Percentiles rank a stretch among this genome's conserved stretches.
These are phyloP conservation scores for Drosophila miranda DNA, from an alignment of 1,140 invertebrate genomes.

Conservation along the genomic window DNA sequence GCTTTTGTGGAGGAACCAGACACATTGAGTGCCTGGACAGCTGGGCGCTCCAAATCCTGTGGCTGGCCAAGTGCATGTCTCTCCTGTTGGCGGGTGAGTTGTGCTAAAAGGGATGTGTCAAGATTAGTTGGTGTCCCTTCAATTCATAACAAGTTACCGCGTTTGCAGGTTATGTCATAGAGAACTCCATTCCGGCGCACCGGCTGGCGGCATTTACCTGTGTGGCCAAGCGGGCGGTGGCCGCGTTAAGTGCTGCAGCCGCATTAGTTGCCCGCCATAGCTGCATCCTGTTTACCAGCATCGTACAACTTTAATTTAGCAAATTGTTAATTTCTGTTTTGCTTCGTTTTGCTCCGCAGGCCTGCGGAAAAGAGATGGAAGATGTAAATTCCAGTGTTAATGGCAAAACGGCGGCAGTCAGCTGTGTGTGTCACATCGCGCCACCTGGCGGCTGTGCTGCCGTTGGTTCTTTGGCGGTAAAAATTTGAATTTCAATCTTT, in stretches of 20 bases:
- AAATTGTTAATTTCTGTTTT: slow-evolving; percentile 34
- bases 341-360: slow-evolving; percentile 7
- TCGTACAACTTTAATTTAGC: slow-evolving; percentile 48
- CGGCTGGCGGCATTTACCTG: slow-evolving; percentile 49
- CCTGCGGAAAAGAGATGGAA: slow-evolving; percentile 5
- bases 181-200: background rate
- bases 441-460: too few relatives aligned
- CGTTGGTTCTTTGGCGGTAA: too few relatives aligned
- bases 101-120: slow-evolving; percentile 15
- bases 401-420: background rate
- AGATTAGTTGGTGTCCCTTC: slow-evolving; percentile 1
- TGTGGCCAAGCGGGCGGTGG: slow-evolving; percentile 16
- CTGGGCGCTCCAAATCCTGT: too few relatives aligned
- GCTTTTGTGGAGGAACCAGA: too few relatives aligned
- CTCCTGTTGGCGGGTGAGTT: slow-evolving; percentile 4
- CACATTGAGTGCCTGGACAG: too few relatives aligned
- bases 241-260: slow-evolving; percentile 19
- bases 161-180: slow-evolving; percentile 48
- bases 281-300: slow-evolving; percentile 69
- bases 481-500: too few relatives aligned
- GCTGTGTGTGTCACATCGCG: background rate
- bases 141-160: slow-evolving; percentile 9
- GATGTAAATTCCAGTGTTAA: background rate
- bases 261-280: slow-evolving; percentile 53
- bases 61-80: slow-evolving; percentile 12